These are phyloP conservation scores for Daktulosphaira vitifoliae DNA, from an alignment of 1,140 invertebrate genomes.

Conservation along the genomic window DNA sequence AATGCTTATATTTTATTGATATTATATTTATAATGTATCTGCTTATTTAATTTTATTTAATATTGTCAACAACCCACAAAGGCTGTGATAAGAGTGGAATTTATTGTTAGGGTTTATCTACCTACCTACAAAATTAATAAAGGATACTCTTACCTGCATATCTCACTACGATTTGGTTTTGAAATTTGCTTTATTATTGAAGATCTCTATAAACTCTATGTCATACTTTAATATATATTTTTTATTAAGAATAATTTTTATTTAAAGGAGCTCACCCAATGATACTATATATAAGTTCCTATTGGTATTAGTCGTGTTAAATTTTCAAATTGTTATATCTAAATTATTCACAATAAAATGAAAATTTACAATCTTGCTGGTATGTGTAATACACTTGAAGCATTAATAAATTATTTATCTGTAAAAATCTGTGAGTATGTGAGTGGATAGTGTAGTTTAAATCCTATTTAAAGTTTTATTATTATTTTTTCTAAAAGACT, in stretches of 20 bases:
- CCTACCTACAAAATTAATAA: background rate
- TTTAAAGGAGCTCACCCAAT: background rate
- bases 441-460: too few relatives aligned
- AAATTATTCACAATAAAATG: too few relatives aligned
- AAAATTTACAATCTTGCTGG: too few relatives aligned
- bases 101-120: background rate
- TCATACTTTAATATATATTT: too few relatives aligned
- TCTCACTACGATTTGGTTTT: background rate
- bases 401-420: too few relatives aligned
- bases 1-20: too few relatives aligned
- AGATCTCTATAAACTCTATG: constrained; percentile 1
- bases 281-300: background rate
- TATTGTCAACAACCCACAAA: constrained; percentile 29
- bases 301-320: background rate
- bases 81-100: constrained; percentile 23
- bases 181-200: background rate
- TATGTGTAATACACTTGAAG: too few relatives aligned
- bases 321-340: too few relatives aligned
- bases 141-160: background rate
- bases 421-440: too few relatives aligned
- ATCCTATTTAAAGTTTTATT: too few relatives aligned
- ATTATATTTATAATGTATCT: background rate
- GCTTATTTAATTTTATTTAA: constrained; percentile 18
- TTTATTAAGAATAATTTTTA: background rate
- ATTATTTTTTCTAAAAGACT: too few relatives aligned